A percentile compares a stretch with the other conserved stretches of the same genome.
Conservation (phyloP, 2,113 vertebrate genomes). For the Eupsittula cactorum region DNA sequence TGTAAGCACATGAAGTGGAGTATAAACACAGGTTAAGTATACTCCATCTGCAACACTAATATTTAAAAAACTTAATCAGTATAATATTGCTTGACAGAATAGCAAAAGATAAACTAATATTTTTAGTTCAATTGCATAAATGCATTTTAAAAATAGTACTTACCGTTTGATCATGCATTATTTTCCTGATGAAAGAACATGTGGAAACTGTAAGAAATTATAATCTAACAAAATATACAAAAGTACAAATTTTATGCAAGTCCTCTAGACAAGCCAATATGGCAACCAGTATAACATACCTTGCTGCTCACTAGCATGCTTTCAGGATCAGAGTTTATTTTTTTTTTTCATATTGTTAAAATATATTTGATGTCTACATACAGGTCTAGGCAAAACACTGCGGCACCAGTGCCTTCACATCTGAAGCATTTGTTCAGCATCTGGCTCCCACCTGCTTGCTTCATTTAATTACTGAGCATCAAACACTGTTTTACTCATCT, state of each 20-base stretch:
- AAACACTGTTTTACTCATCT: constrained; percentile 8
- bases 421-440: constrained; percentile 23
- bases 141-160: constrained; percentile 59
- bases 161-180: constrained; percentile 45
- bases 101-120: constrained; percentile 59
- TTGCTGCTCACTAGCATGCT: not conserved
- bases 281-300: not conserved
- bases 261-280: not conserved
- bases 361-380: not conserved
- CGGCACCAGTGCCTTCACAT: not conserved
- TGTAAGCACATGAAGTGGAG: constrained; percentile 40
- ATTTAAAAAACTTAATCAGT: constrained; percentile 56
- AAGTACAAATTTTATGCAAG: constrained; percentile 36
- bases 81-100: constrained; percentile 63
- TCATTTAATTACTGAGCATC: constrained; percentile 10
- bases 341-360: not conserved
- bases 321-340: not conserved
- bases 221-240: constrained; percentile 49
- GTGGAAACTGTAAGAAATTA: constrained; percentile 54
- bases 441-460: constrained; percentile 57
- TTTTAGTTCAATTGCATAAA: constrained; percentile 51
- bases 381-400: not conserved
- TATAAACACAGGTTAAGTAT: constrained; percentile 50
- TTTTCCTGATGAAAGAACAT: constrained; percentile 48
- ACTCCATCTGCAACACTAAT: constrained; percentile 55